Conservation (phyloP, 2,113 vertebrate genomes). For the Prochilodus magdalenae region DNA sequence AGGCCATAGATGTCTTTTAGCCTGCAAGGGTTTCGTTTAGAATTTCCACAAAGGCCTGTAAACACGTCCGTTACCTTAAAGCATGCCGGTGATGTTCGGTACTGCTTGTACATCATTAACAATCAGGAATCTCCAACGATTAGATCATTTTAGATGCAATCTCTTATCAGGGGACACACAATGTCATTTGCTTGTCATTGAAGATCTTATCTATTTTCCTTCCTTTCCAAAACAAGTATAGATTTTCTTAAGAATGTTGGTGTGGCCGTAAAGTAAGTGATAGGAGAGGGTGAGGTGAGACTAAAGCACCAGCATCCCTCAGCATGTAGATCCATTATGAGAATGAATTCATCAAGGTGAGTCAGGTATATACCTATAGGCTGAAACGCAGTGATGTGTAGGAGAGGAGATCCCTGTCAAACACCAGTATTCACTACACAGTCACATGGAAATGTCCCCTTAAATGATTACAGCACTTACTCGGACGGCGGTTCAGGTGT, state of each 20-base stretch:
- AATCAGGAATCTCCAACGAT: constrained; percentile 54
- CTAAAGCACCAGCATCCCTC: neutral
- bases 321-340: neutral
- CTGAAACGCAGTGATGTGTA: too few relatives aligned
- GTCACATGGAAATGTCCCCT: too few relatives aligned
- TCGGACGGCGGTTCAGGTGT: too few relatives aligned
- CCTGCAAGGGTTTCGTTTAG: neutral
- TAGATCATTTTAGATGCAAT: constrained; percentile 62
- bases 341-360: neutral
- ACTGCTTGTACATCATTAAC: constrained; percentile 49
- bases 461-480: too few relatives aligned
- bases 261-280: constrained; percentile 33
- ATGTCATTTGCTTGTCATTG: constrained; percentile 61
- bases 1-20: neutral
- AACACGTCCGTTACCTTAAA: constrained; percentile 41
- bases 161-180: constrained; percentile 62
- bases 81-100: constrained; percentile 39
- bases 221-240: constrained; percentile 52
- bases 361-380: too few relatives aligned
- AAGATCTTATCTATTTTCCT: constrained; percentile 57
- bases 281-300: neutral
- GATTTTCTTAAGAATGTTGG: constrained; percentile 63
- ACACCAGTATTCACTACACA: too few relatives aligned
- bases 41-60: constrained; percentile 19
- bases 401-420: too few relatives aligned